Conservation (phyloP, 2,888 invertebrate genomes). For the Brachypalpus laphriformis region DNA sequence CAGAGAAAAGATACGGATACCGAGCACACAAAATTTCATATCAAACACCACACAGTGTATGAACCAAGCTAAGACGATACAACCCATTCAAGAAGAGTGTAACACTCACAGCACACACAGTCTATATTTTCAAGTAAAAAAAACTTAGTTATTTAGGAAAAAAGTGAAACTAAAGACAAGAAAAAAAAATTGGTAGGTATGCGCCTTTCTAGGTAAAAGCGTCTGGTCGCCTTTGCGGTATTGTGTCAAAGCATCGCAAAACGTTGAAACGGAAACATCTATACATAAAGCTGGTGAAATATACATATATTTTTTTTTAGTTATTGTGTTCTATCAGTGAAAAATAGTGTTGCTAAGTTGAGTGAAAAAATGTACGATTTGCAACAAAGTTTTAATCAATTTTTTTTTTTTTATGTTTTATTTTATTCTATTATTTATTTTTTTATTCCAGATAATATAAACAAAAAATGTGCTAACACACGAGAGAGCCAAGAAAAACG, state of each 20-base stretch:
- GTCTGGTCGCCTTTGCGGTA: slow-evolving; percentile 77
- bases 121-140: slow-evolving; percentile 33
- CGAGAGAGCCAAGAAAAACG: slow-evolving; percentile 7
- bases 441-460: slow-evolving; percentile 36
- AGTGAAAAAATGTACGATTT: too few relatives aligned
- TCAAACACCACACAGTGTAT: slow-evolving; percentile 71
- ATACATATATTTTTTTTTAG: background rate
- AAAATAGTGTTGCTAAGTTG: background rate
- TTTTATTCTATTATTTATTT: slow-evolving; percentile 13
- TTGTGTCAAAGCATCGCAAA: slow-evolving; percentile 83
- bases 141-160: slow-evolving; percentile 33
- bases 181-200: slow-evolving; percentile 47
- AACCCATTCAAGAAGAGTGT: slow-evolving; percentile 64
- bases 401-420: background rate
- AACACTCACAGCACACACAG: slow-evolving; percentile 61
- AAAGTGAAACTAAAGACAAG: slow-evolving; percentile 15
- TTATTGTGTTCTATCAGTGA: slow-evolving; percentile 1
- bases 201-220: slow-evolving; percentile 65
- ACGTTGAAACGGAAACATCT: slow-evolving; percentile 83
- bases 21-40: slow-evolving; percentile 66
- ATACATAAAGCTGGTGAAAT: slow-evolving; percentile 15
- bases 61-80: slow-evolving; percentile 60
- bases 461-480: slow-evolving; percentile 14
- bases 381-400: background rate
- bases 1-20: slow-evolving; percentile 40